These are phyloP conservation scores for Trididemnum miniatum DNA, from an alignment of 23 tunicate species.

Conservation along the genomic window DNA sequence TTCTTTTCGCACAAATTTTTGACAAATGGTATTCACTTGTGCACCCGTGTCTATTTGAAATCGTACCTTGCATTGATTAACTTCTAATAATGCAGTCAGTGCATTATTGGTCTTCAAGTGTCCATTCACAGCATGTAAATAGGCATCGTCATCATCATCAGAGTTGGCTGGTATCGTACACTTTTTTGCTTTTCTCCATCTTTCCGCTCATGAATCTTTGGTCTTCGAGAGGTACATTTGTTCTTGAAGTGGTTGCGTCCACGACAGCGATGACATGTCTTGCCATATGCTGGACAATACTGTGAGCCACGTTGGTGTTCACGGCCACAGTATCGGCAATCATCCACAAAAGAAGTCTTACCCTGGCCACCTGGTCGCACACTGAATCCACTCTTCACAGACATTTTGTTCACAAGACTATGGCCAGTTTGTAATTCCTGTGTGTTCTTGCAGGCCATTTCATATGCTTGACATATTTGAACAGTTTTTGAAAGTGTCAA, in stretches of 20 bases:
- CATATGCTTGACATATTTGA: conserved; percentile 24
- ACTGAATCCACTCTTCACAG: too few relatives aligned
- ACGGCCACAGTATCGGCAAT: conserved; percentile 18
- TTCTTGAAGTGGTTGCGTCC: conserved; percentile 1
- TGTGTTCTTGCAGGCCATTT: background rate
- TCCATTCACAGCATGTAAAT: background rate
- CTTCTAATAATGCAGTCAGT: conserved; percentile 13
- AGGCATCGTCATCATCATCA: conserved; percentile 2
- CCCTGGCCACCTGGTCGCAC: too few relatives aligned
- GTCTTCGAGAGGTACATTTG: conserved; percentile 1
- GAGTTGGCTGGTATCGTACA: background rate
- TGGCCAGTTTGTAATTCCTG: conserved; percentile 1
- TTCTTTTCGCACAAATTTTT: conserved; percentile 8
- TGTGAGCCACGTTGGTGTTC: background rate
- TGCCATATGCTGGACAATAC: conserved; percentile 15
- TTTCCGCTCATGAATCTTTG: background rate
- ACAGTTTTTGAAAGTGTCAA: conserved; percentile 14
- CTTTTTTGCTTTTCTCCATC: background rate
- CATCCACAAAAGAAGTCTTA: background rate
- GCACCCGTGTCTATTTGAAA: conserved; percentile 33
- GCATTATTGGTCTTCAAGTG: background rate
- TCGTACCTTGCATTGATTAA: conserved; percentile 5
- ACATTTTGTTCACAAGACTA: too few relatives aligned
- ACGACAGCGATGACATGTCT: conserved; percentile 6
- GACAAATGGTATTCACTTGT: conserved; percentile 32